phyloP scores from a whole-genome alignment of 2,797 vertebrate genomes.

The Anguilla obscura region DNA sequence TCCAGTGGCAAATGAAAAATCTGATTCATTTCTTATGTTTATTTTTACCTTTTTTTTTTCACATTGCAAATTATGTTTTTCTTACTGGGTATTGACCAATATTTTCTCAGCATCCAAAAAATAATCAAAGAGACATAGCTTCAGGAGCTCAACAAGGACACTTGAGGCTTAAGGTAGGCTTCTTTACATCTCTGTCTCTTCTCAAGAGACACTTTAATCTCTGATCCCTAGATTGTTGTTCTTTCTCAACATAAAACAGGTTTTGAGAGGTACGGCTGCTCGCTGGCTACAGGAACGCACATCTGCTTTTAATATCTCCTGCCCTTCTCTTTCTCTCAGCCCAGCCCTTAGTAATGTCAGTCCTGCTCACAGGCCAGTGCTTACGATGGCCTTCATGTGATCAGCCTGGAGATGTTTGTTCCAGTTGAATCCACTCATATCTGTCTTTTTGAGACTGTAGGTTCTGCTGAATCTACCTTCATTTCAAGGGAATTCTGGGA shows the following conservation, averaged over 20 bases:
- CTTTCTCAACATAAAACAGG: neutral
- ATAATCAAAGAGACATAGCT: neutral
- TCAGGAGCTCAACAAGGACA: neutral
- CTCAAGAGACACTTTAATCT: slow-evolving; percentile 20
- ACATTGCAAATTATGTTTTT: neutral
- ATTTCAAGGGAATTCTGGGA: neutral
- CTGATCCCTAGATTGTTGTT: neutral
- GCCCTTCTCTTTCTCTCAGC: neutral
- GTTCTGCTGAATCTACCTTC: neutral
- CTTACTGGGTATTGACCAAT: neutral
- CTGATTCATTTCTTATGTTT: neutral
- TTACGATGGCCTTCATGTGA: neutral
- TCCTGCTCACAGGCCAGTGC: neutral
- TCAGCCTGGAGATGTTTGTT: neutral
- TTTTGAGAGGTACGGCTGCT: neutral
- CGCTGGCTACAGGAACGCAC: neutral
- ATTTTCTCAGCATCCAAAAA: neutral
- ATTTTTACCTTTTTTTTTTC: neutral
- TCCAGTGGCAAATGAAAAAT: neutral
- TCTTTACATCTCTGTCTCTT: neutral
- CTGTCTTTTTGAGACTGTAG: neutral
- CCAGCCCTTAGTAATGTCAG: neutral
- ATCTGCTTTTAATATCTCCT: slow-evolving; percentile 19
- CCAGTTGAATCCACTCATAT: neutral
- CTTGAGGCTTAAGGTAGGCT: neutral